These are phyloP conservation scores for Todus mexicanus DNA, from an alignment of 2,797 vertebrate species.

Conservation along the genomic window DNA sequence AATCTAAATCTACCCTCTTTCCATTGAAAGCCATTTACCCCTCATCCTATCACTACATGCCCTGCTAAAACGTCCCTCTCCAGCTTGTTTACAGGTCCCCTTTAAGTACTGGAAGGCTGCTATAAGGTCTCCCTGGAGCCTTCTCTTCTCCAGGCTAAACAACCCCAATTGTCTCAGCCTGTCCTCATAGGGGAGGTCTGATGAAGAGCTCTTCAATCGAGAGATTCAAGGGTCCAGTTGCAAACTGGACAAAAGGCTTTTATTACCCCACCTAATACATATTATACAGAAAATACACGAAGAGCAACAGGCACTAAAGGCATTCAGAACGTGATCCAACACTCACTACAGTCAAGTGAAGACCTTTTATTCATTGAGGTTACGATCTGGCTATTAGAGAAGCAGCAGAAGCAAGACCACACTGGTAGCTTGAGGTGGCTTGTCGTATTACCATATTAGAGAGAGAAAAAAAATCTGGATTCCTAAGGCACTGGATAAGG, in stretches of 20 bases:
- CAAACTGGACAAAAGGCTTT: too few species aligned
- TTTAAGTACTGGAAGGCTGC: background rate
- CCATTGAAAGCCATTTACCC: background rate
- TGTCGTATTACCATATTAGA: accelerated
- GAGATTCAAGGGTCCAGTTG: background rate
- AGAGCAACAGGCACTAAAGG: background rate
- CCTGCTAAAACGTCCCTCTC: background rate
- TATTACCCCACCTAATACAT: background rate
- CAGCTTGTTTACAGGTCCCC: background rate
- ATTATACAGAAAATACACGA: background rate
- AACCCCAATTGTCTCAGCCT: background rate
- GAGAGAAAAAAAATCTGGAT: background rate
- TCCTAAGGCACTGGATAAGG: background rate
- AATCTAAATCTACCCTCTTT: background rate
- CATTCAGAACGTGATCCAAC: background rate
- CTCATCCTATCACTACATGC: background rate
- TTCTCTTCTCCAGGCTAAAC: background rate
- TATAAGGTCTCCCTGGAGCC: background rate
- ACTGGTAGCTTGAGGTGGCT: background rate
- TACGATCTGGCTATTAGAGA: background rate
- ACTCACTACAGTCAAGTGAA: background rate
- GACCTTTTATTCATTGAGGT: background rate
- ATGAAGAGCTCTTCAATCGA: background rate
- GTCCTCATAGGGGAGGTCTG: background rate
- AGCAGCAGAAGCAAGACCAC: background rate